Base-by-base conservation (phyloP, 37 sponge, comb jelly and placozoan species). In the Oscarella lobularis region DNA sequence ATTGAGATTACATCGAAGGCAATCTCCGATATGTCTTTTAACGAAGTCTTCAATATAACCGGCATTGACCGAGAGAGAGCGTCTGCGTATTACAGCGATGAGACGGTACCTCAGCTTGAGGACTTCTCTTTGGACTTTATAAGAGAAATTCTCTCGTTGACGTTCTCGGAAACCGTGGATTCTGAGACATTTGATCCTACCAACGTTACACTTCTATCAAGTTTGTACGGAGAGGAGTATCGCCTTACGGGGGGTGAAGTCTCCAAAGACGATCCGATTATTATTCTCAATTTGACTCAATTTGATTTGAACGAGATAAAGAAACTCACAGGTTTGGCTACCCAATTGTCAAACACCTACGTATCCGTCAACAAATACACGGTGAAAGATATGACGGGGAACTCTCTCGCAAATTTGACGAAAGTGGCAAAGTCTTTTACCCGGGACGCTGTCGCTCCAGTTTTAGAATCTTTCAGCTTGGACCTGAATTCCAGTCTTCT, bases 291-390 rank as follows among this genome's bases (percentile, higher is more conserved):
- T 76, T 3, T 76, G 29, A 35, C 73, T 2, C 14, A 38, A 40
- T 40, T 41, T 65, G 79, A 78, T 72, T 54, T 78, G 73, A 6
- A 78, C 38, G 2, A 5, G 27, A n/a, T 78, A 35, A 78, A 78
- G 65, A 6, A 40, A 31, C 31, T 33, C 2, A 70, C 73, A 2
- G 37, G 27, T n/a, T 30, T 74, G 33, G 73, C 73, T 38, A 78
- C 79, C 37, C 37, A 74, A 2, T 14, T 78, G 2, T 5, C 14
- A 4, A 78, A 74, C 40, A 74, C 79, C 38, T 78, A n/a, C 38
- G 30, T 78, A 3, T 72, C 35, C 2, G 3, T 78, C 6, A 38
- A 78, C 31, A 38, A 3, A 27, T 35, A 74, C 31, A 36, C 69
- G 37, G 34, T 78, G 38, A n/a, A 5, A 2, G 79, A 78, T 31